phyloP scores from a whole-genome alignment of 2,888 invertebrate species.

The Cordilura impudica region DNA sequence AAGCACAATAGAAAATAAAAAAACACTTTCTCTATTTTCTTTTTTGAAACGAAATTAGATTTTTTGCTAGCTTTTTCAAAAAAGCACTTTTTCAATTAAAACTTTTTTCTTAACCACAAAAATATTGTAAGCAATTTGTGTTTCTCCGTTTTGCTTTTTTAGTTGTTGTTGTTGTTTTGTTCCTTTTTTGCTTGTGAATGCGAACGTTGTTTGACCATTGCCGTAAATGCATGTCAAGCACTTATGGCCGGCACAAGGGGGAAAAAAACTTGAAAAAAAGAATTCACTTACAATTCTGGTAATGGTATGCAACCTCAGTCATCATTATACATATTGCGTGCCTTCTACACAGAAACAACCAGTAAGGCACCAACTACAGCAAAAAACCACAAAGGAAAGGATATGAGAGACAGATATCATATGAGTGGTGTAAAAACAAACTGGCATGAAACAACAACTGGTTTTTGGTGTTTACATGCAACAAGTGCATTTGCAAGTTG shows the following conservation, averaged over 20 bases:
- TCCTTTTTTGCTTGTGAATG: too few species aligned
- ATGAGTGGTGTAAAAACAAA: constrained; percentile 32
- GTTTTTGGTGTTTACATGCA: constrained; percentile 25
- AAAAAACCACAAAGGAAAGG: constrained; percentile 32
- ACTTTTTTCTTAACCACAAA: constrained; percentile 36
- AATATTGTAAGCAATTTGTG: constrained; percentile 13
- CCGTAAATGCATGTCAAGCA: constrained; percentile 37
- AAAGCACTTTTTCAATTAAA: constrained; percentile 56
- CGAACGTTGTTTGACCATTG: constrained; percentile 11
- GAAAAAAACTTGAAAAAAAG: constrained; percentile 10
- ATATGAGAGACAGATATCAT: constrained; percentile 43
- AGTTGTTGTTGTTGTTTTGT: constrained; percentile 15
- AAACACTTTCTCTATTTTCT: too few species aligned
- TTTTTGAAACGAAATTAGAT: constrained; percentile 18
- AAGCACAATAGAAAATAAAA: too few species aligned
- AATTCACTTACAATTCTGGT: constrained; percentile 45
- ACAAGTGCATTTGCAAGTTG: constrained; percentile 23
- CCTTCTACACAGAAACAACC: constrained; percentile 20
- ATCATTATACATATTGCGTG: constrained; percentile 40
- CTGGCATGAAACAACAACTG: constrained; percentile 36
- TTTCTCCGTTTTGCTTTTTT: neutral
- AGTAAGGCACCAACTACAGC: constrained; percentile 21
- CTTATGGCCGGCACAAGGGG: neutral
- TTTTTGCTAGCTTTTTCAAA: constrained; percentile 26
- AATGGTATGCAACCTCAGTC: constrained; percentile 52